These are phyloP conservation scores for Apis laboriosa DNA, from an alignment of 1,140 invertebrate genomes.

Conservation along the genomic window DNA sequence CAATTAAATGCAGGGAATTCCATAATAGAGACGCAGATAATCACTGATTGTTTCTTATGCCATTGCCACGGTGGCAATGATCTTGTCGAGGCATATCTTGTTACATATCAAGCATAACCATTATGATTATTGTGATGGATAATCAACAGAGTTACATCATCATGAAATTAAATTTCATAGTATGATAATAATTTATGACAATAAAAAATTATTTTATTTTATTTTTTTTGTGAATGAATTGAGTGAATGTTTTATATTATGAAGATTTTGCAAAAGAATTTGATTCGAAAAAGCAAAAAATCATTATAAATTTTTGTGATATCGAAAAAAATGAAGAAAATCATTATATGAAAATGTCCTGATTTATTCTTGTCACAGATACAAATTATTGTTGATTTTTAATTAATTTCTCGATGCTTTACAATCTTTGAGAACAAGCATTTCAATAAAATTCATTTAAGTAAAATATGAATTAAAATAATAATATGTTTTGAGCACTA, in stretches of 20 bases:
- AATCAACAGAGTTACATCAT: background rate
- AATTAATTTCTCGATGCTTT: conserved; percentile 13
- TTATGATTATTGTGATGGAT: conserved; percentile 10
- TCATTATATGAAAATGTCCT: conserved; percentile 11
- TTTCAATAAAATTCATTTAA: background rate
- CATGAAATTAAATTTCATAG: background rate
- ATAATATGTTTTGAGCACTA: background rate
- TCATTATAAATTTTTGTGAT: background rate
- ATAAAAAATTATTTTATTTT: background rate
- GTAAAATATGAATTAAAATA: background rate
- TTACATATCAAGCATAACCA: conserved; percentile 33
- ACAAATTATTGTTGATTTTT: background rate
- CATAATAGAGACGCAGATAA: conserved; percentile 10
- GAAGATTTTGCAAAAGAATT: background rate
- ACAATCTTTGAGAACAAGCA: background rate
- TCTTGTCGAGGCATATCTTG: conserved; percentile 61
- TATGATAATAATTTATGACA: too few relatives aligned
- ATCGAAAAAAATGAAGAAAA: background rate
- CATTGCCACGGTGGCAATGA: conserved; percentile 49
- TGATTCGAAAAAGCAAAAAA: background rate
- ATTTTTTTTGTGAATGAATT: background rate
- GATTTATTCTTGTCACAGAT: background rate
- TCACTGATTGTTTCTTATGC: background rate
- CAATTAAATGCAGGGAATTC: conserved; percentile 25
- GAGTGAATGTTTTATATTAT: too few relatives aligned